Conservation (phyloP, 2,888 invertebrate genomes). For the Amblyjoppa fuscipennis region DNA sequence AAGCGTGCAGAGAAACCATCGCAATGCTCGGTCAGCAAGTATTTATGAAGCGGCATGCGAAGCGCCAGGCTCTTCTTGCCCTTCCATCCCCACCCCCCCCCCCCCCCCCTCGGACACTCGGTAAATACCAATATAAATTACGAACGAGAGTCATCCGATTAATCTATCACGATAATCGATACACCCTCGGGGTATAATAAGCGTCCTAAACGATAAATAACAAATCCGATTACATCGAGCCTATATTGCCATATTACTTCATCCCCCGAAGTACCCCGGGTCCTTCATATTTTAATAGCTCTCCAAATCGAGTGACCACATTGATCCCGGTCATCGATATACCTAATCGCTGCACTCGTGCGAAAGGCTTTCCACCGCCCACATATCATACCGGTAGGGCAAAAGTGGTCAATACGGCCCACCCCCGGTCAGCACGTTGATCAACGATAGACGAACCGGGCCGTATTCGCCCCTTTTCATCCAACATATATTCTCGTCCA, state of each 20-base stretch:
- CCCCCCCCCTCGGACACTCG: constrained; percentile 5
- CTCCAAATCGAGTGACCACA: constrained; percentile 36
- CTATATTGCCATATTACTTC: constrained; percentile 39
- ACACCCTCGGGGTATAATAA: constrained; percentile 24
- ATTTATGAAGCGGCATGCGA: constrained; percentile 54
- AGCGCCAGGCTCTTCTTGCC: constrained; percentile 26
- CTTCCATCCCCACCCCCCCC: constrained; percentile 43
- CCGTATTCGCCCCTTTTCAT: not conserved
- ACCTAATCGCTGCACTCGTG: constrained; percentile 49
- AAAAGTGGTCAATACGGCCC: not conserved
- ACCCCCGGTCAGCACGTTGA: not conserved
- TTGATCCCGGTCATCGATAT: constrained; percentile 51
- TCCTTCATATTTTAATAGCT: constrained; percentile 40
- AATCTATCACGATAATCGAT: constrained; percentile 46
- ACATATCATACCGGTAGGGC: not conserved
- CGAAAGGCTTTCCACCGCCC: constrained; percentile 4
- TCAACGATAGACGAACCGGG: not conserved
- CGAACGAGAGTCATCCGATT: constrained; percentile 3
- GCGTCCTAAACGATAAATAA: constrained; percentile 44
- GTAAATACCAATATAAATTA: constrained; percentile 36
- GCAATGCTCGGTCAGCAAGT: constrained; percentile 38
- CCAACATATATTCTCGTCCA: constrained; percentile 8
- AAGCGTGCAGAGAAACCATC: constrained; percentile 22
- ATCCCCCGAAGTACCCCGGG: constrained; percentile 22
- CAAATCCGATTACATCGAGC: constrained; percentile 37